phyloP scores from a whole-genome alignment of 2,797 vertebrate genomes.

The Liparis tanakae region DNA sequence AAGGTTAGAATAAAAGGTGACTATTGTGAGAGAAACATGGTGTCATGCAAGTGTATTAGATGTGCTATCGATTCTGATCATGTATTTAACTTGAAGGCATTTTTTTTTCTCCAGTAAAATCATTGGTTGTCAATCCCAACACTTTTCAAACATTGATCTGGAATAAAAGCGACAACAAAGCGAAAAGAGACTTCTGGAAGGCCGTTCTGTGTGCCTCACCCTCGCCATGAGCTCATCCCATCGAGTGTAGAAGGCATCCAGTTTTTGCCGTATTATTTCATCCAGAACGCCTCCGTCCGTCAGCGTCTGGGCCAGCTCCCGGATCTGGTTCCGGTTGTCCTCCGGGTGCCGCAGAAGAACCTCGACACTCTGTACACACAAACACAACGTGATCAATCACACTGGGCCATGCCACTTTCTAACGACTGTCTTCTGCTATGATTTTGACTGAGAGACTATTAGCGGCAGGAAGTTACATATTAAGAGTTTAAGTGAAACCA shows the following conservation, averaged over 20 bases:
- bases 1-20: not conserved
- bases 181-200: not conserved
- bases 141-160: not conserved
- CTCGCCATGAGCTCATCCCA: slow-evolving; percentile 94
- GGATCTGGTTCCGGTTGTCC: slow-evolving; percentile 96
- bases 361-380: slow-evolving; percentile 85
- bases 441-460: no score
- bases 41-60: not conserved
- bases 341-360: slow-evolving; percentile 91
- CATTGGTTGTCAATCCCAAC: slow-evolving; percentile 1
- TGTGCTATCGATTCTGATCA: not conserved
- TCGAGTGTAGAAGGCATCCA: slow-evolving; percentile 92
- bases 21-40: not conserved
- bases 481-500: no score
- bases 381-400: not conserved
- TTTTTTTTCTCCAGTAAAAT: not conserved
- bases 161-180: not conserved
- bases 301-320: slow-evolving; percentile 94
- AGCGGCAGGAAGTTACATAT: no score
- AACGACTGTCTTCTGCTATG: not conserved
- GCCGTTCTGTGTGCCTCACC: slow-evolving; percentile 75
- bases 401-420: not conserved
- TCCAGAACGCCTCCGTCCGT: slow-evolving; percentile 97
- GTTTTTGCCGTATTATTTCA: slow-evolving; percentile 94
- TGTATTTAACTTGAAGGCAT: not conserved